A percentile compares a stretch with the other conserved stretches of the same genome.
Conservation (phyloP, 2,888 invertebrate species). For the Agrotis puta region DNA sequence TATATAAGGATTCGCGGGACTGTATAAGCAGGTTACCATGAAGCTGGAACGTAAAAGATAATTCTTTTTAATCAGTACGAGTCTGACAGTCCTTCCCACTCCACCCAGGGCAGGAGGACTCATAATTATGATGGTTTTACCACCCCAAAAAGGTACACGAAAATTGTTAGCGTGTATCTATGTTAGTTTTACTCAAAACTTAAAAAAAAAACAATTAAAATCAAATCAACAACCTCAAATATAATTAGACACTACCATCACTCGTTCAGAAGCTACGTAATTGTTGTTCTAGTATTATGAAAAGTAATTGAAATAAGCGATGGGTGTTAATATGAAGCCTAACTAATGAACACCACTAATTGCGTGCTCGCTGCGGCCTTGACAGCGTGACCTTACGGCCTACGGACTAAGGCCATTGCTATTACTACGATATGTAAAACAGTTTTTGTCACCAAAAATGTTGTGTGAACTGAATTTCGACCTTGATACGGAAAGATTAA, state of each 20-base stretch:
- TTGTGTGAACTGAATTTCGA: constrained; percentile 19
- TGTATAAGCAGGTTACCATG: too few species aligned
- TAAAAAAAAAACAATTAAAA: constrained; percentile 2
- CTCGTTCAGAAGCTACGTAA: constrained; percentile 10
- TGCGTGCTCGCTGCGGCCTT: constrained; percentile 78
- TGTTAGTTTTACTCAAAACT: not conserved
- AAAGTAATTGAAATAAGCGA: constrained; percentile 46
- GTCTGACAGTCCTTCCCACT: too few species aligned
- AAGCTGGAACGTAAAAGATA: too few species aligned
- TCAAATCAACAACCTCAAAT: not conserved
- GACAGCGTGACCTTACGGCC: constrained; percentile 76
- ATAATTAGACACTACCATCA: constrained; percentile 6
- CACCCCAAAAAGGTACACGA: too few species aligned
- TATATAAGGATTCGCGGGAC: too few species aligned
- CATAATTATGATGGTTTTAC: too few species aligned
- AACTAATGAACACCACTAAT: constrained; percentile 80
- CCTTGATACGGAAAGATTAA: not conserved
- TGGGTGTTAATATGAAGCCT: constrained; percentile 74
- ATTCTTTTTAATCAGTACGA: too few species aligned
- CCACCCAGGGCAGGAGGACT: too few species aligned
- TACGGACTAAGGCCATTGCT: constrained; percentile 77
- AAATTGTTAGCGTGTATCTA: too few species aligned
- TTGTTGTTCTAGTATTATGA: constrained; percentile 30
- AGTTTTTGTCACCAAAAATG: constrained; percentile 37
- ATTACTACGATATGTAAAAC: constrained; percentile 63